Evolutionary conservation across 2,797 vertebrate species (phyloP), one percentile per base, ranked within the genome.

Genomic region (Streptopelia turtur): DNA sequence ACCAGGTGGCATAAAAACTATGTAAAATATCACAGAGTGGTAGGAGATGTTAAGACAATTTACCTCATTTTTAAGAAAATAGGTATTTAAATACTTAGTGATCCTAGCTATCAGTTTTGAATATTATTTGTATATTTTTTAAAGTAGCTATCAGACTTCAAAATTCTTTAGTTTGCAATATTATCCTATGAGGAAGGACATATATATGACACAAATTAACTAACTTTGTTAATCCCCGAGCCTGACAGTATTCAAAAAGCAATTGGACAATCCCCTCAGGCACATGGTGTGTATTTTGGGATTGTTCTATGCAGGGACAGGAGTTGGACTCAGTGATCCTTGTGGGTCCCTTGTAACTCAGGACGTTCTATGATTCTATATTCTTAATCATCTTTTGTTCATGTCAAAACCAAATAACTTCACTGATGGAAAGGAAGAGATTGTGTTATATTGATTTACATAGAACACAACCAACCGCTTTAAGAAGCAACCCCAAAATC

Each of bases 1-100:
- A 97, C 68, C 87, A 97, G 96, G 57, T 97, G 96, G 96, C 96
- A 97, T 93, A 91, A 95, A 97, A 94, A 95, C 93, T 83, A 94
- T 94, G 85, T 63, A 81, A 95, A 96, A 91, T 74, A 79, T 80
- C 45, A 49, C 14, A 31, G 37, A 78, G 27, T 3, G 4, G 4
- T 28, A 79, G 59, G 52, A 41, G 31, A 25, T 66, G 59, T 8
- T 74, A 33, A 16, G 7, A 89, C n/a, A 39, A 61, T 50, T 60
- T 60, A 9, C 12, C 3, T 27, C 10, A n/a, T n/a, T 61, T 89
- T 65, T 6, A 33, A 77, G 31, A 71, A n/a, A 43, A 70, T 10
- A 22, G 6, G 5, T 80, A 65, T 88, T 64, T 7, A 74, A 53
- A 49, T 56, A 37, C 8, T 30, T 68, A 35, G 22, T 43, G 27